Conservation (phyloP, 1,140 invertebrate species). For the Spodoptera litura region DNA sequence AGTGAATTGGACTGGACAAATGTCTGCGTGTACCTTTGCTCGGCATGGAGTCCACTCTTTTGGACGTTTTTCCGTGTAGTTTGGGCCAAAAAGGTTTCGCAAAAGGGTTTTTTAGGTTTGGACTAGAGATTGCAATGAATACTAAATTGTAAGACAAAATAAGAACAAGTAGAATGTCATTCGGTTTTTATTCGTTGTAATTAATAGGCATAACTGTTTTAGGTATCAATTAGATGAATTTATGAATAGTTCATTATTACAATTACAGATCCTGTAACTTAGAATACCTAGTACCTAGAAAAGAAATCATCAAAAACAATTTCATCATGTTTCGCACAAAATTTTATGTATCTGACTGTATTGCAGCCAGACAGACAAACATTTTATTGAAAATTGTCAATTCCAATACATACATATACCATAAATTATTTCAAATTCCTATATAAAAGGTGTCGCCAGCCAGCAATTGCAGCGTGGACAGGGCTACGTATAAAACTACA, state of each 20-base stretch:
- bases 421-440: background rate
- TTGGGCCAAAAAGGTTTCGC: background rate
- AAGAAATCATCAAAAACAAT: too few species aligned
- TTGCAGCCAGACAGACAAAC: too few species aligned
- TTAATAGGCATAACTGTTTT: too few species aligned
- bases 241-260: too few species aligned
- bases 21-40: conserved; percentile 29
- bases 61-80: conserved; percentile 14
- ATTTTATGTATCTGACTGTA: too few species aligned
- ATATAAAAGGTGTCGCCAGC: background rate
- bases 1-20: conserved; percentile 47
- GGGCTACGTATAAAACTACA: conserved; percentile 30
- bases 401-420: background rate
- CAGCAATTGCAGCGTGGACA: conserved; percentile 20
- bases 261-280: too few species aligned
- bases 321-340: too few species aligned
- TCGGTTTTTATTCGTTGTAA: too few species aligned
- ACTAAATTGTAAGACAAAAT: background rate
- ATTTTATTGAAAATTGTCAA: too few species aligned
- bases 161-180: too few species aligned
- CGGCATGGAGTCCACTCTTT: background rate
- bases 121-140: background rate
- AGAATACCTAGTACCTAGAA: too few species aligned
- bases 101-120: conserved; percentile 2
- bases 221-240: too few species aligned